phyloP scores from a whole-genome alignment of 2,888 invertebrate species.

The Cacoxenus indagator region DNA sequence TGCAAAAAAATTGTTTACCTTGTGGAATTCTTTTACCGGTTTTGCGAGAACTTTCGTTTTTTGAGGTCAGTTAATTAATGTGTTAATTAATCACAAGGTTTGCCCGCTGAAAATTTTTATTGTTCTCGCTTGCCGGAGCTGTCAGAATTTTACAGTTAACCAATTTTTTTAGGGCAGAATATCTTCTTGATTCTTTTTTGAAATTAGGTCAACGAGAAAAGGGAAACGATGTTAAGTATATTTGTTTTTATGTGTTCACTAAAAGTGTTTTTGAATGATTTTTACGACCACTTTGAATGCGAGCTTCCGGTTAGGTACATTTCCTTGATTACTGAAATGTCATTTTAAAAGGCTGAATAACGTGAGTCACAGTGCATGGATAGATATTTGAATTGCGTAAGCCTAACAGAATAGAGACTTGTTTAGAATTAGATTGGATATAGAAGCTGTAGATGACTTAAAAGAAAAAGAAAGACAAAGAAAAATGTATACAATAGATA shows the following conservation, averaged over 20 bases:
- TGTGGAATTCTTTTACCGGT: conserved; percentile 19
- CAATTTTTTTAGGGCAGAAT: conserved; percentile 12
- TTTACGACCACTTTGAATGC: background rate
- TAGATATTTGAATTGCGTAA: no score
- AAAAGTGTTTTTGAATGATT: background rate
- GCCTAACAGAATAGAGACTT: no score
- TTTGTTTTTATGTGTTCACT: background rate
- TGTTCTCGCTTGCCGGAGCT: conserved; percentile 48
- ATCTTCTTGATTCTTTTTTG: background rate
- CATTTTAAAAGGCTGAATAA: no score
- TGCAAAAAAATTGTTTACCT: conserved; percentile 34
- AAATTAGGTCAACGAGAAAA: conserved; percentile 47
- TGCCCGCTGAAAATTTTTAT: conserved; percentile 8
- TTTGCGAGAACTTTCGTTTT: conserved; percentile 59
- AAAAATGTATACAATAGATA: no score
- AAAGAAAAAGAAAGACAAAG: no score
- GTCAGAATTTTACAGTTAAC: conserved; percentile 59
- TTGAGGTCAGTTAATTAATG: conserved; percentile 67
- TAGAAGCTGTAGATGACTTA: no score
- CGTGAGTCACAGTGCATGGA: no score
- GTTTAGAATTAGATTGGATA: no score
- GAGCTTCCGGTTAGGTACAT: no score
- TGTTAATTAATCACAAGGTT: conserved; percentile 58
- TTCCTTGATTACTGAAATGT: no score
- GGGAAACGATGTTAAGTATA: background rate